Percentiles rank a stretch among this genome's conserved stretches.
Evolutionary conservation across 1,140 invertebrate genomes (phyloP).

Genomic region (Daktulosphaira vitifoliae): DNA sequence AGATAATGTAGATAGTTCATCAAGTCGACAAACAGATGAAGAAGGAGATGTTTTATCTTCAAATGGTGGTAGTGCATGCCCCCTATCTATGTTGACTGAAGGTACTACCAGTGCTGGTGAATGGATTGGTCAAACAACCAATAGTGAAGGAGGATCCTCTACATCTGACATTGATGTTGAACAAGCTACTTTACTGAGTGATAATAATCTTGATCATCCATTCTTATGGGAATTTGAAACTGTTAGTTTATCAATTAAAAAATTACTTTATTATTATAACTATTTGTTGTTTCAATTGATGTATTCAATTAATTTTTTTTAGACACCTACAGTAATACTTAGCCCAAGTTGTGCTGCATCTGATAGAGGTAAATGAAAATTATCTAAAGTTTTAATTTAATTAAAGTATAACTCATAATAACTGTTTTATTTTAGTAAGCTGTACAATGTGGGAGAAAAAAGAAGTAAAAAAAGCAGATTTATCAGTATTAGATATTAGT

Average conservation of each 20-base stretch:
- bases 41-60: conserved; percentile 47
- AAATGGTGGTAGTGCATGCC: conserved; percentile 44
- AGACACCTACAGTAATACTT: conserved; percentile 58
- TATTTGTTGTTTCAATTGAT: conserved; percentile 19
- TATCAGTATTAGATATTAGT: conserved; percentile 88
- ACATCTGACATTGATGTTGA: conserved; percentile 60
- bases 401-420: neutral
- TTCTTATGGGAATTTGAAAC: conserved; percentile 63
- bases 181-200: conserved; percentile 45
- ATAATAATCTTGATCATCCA: conserved; percentile 51
- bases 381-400: conserved; percentile 14
- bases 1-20: conserved; percentile 33
- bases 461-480: conserved; percentile 81
- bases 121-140: conserved; percentile 75
- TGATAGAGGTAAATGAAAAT: conserved; percentile 55
- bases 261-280: conserved; percentile 13
- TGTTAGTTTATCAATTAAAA: conserved; percentile 41
- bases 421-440: conserved; percentile 55
- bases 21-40: conserved; percentile 48
- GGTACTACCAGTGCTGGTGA: conserved; percentile 63
- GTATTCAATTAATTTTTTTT: conserved; percentile 36
- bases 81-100: conserved; percentile 44
- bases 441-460: conserved; percentile 88
- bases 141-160: conserved; percentile 76
- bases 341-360: conserved; percentile 59